Evolutionary conservation across 2,797 vertebrate species (phyloP), one percentile per base, ranked within the genome.

Genomic region (Lindbergichthys nudifrons): DNA sequence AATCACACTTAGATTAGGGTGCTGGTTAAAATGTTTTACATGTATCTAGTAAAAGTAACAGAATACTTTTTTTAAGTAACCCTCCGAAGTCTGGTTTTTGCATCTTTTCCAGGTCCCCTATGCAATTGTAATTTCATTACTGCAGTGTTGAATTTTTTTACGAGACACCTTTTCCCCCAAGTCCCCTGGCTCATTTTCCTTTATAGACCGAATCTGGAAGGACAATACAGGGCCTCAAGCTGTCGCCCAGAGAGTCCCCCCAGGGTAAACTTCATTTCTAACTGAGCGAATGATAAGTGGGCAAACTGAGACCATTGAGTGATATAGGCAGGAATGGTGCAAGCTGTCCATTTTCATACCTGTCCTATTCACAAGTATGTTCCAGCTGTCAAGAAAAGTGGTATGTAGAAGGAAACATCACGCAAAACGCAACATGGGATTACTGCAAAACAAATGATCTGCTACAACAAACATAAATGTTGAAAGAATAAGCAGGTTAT

Each of bases 151-250:
- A 79, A 85, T 83, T 85, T 87, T 83, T 85, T 88, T 89, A 90
- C 88, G 86, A 80, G 80, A 91, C 81, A 83, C 77, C 75, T 83
- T 78, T 63, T 87, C 90, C 90, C 87, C 65, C 26, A 39, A 84
- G 75, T 88, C 87, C 82, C 88, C 69, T 21, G 80, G 73, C 85
- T 91, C 77, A 89, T 92, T 88, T 89, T 83, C 81, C 83, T 85
- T 89, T 88, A 88, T 91, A 81, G 75, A 86, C 67, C 10, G 13
- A 73, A 75, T 68, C 70, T 80, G 60, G 77, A 76, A 88, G 83
- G 84, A 89, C 85, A 81, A 90, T 79, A 39, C 73, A 53, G 58
- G 81, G 54, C 32, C 59, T 81, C 62, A 56, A 19, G 62, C 69
- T 9, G 43, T 36, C 5, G 2, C 3, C 3, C 13, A 5, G 63